phyloP scores from a whole-genome alignment of 2,888 invertebrate species.

The Meiosimyza decipiens region DNA sequence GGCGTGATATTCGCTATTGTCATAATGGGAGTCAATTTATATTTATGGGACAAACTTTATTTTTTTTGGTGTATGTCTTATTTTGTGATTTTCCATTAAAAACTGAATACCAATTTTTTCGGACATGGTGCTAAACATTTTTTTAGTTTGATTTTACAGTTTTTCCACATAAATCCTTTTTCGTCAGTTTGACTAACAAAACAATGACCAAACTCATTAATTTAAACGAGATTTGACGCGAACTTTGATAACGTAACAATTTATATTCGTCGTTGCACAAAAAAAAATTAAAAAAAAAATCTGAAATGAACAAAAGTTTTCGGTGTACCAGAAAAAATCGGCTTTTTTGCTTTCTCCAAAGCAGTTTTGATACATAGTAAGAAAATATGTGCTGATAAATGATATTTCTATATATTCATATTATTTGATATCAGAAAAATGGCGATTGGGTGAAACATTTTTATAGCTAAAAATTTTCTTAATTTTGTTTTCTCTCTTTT shows the following conservation, averaged over 20 bases:
- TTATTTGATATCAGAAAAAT: no score
- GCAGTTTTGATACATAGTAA: not conserved
- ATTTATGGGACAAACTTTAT: no score
- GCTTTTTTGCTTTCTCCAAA: not conserved
- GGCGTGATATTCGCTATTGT: no score
- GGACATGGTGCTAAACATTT: not conserved
- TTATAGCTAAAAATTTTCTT: slow-evolving; percentile 34
- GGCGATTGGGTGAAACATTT: not conserved
- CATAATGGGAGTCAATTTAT: no score
- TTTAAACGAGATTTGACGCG: slow-evolving; percentile 66
- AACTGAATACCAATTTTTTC: not conserved
- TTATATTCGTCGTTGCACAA: slow-evolving; percentile 56
- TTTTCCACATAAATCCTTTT: slow-evolving; percentile 32
- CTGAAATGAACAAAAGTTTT: slow-evolving; percentile 16
- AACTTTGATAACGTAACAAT: slow-evolving; percentile 62
- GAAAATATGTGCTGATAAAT: not conserved
- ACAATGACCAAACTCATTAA: slow-evolving; percentile 64
- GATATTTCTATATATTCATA: no score
- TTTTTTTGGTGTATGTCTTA: no score
- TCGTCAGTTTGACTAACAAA: slow-evolving; percentile 29
- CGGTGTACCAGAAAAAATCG: slow-evolving; percentile 24
- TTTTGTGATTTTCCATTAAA: no score
- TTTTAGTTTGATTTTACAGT: slow-evolving; percentile 17
- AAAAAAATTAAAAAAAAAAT: slow-evolving; percentile 19
- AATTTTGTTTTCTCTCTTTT: not conserved